These are phyloP conservation scores for Elaeidobius kamerunicus DNA, from an alignment of 2,888 invertebrate species.

Conservation along the genomic window DNA sequence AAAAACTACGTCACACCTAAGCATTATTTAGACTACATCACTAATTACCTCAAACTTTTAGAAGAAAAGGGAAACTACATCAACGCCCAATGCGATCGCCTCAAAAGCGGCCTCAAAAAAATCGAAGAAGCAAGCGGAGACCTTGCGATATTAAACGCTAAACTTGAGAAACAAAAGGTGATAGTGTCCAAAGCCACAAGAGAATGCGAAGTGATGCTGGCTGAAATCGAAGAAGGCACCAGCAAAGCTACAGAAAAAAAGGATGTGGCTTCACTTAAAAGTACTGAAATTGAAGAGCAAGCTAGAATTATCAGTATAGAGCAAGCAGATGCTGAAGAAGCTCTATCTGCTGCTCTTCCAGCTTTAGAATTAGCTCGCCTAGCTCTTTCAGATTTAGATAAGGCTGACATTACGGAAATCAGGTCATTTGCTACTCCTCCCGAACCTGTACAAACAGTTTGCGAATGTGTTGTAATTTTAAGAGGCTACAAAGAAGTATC, in stretches of 20 bases:
- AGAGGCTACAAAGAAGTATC: constrained; percentile 79
- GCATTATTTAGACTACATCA: constrained; percentile 85
- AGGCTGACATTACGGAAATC: constrained; percentile 89
- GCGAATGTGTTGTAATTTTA: constrained; percentile 86
- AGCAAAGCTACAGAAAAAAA: constrained; percentile 74
- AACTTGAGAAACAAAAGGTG: constrained; percentile 77
- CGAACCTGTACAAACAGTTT: constrained; percentile 83
- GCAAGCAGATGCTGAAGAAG: constrained; percentile 80
- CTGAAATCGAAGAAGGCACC: constrained; percentile 71
- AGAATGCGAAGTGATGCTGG: constrained; percentile 75
- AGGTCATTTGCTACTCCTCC: constrained; percentile 90
- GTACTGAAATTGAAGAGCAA: constrained; percentile 78
- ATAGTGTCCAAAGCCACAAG: constrained; percentile 78
- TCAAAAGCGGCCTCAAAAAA: constrained; percentile 71
- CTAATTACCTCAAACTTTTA: constrained; percentile 71
- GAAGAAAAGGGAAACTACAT: constrained; percentile 66
- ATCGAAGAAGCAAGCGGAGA: constrained; percentile 85
- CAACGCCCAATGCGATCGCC: constrained; percentile 63
- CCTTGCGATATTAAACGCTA: constrained; percentile 73
- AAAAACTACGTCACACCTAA: constrained; percentile 90
- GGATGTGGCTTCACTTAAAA: constrained; percentile 73
- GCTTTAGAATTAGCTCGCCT: constrained; percentile 76
- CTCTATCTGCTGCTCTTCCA: constrained; percentile 77
- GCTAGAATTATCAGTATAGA: constrained; percentile 75
- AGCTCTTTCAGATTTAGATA: constrained; percentile 80